Evolutionary conservation across 2,113 vertebrate genomes (phyloP).

Genomic region (Rutilus rutilus): DNA sequence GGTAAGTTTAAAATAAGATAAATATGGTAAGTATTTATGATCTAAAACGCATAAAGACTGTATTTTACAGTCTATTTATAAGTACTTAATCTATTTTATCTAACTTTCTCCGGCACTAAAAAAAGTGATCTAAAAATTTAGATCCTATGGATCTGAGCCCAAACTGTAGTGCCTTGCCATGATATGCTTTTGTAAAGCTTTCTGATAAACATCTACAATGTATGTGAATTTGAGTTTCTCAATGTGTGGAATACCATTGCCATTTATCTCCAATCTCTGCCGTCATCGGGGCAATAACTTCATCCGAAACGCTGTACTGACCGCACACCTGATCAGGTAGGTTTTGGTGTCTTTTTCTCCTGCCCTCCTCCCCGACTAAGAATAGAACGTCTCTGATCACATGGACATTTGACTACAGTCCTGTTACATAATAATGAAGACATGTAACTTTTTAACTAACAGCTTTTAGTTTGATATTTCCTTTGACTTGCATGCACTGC

Average conservation of each 20-base stretch:
- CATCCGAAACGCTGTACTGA: slow-evolving; percentile 49
- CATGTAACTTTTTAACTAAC: slow-evolving; percentile 29
- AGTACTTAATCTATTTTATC: background rate
- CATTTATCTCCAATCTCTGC: slow-evolving; percentile 57
- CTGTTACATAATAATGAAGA: background rate
- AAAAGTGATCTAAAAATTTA: background rate
- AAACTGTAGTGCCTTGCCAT: slow-evolving; percentile 49
- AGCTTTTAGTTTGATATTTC: slow-evolving; percentile 23
- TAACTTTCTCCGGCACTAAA: background rate
- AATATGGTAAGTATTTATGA: slow-evolving; percentile 65
- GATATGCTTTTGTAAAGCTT: slow-evolving; percentile 45
- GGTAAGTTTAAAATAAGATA: slow-evolving; percentile 69
- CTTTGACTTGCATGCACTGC: slow-evolving; percentile 54
- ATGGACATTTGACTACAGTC: slow-evolving; percentile 17
- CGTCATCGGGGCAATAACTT: slow-evolving; percentile 50
- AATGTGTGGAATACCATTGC: slow-evolving; percentile 45
- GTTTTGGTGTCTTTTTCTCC: slow-evolving; percentile 64
- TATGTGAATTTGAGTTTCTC: slow-evolving; percentile 12
- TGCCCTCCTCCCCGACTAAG: slow-evolving; percentile 39
- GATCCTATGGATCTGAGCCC: background rate
- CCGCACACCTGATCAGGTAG: slow-evolving; percentile 73
- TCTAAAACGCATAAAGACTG: slow-evolving; percentile 22
- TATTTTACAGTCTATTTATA: background rate
- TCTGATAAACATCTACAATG: slow-evolving; percentile 7
- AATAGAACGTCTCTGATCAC: slow-evolving; percentile 49